A percentile compares a stretch with the other conserved stretches of the same genome.
Evolutionary conservation across 2,113 vertebrate species (phyloP).

Genomic region (Atlantisia rogersi): DNA sequence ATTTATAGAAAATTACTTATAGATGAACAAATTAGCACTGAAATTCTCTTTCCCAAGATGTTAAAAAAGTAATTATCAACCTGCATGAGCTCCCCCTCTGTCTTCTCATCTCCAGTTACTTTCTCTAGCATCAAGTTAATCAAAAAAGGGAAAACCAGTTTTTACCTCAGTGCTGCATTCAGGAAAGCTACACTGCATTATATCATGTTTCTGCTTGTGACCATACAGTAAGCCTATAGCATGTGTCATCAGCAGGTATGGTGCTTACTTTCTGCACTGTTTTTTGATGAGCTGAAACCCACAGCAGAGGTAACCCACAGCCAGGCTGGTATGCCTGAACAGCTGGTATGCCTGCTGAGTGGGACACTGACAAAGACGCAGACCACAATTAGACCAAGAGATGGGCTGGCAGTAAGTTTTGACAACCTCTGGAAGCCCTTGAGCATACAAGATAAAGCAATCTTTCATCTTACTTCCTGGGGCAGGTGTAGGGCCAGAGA

Average conservation of each 20-base stretch:
- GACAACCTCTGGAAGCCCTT: not conserved
- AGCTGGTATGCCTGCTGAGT: not conserved
- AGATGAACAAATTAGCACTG: not conserved
- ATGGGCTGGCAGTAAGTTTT: not conserved
- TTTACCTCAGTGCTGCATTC: not conserved
- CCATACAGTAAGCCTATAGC: not conserved
- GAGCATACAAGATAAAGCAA: not conserved
- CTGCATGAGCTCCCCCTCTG: not conserved
- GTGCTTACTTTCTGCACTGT: not conserved
- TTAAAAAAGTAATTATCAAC: not conserved
- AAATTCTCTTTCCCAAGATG: not conserved
- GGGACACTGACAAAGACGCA: not conserved
- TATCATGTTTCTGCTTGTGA: not conserved
- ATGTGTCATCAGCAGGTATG: not conserved
- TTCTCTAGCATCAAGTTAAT: not conserved
- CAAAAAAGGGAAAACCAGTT: not conserved
- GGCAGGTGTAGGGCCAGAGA: fast-evolving
- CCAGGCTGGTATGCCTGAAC: fast-evolving
- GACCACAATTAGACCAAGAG: fast-evolving
- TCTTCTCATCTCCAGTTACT: not conserved
- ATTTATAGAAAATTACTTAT: not conserved
- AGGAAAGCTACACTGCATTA: not conserved
- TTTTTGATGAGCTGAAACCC: not conserved
- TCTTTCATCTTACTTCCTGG: not conserved
- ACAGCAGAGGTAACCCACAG: not conserved